A percentile compares a stretch with the other conserved stretches of the same genome.
Conservation (phyloP, 2,797 vertebrate species). For the Peromyscus nudipes region DNA sequence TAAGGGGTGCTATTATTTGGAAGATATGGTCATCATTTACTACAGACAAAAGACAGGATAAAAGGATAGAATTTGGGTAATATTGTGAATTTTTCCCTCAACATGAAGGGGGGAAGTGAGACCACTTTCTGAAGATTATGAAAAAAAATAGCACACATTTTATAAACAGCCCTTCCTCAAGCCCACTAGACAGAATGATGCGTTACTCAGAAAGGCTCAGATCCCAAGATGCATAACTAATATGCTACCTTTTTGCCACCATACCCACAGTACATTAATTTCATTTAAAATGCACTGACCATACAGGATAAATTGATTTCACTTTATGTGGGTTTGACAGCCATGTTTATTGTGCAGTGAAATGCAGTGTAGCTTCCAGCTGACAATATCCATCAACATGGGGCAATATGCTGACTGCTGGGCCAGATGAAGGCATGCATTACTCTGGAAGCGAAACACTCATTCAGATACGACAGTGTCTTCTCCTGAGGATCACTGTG, state of each 20-base stretch:
- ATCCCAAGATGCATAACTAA: constrained; percentile 93
- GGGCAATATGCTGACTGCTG: constrained; percentile 98
- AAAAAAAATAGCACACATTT: constrained; percentile 52
- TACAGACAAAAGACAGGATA: constrained; percentile 72
- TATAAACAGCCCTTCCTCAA: constrained; percentile 68
- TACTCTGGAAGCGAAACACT: constrained; percentile 95
- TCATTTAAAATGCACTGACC: constrained; percentile 99
- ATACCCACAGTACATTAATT: constrained; percentile 97
- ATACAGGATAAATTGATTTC: constrained; percentile 99
- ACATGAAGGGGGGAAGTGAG: neutral
- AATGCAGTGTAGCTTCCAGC: constrained; percentile 97
- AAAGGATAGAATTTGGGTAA: constrained; percentile 43
- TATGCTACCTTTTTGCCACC: constrained; percentile 93
- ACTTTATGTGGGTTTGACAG: constrained; percentile 99
- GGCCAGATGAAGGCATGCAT: constrained; percentile 99
- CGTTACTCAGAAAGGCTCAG: constrained; percentile 84
- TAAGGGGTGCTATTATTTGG: constrained; percentile 74
- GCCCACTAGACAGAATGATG: constrained; percentile 73
- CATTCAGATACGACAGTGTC: constrained; percentile 94
- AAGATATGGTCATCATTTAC: constrained; percentile 78
- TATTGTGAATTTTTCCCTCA: constrained; percentile 56
- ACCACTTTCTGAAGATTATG: constrained; percentile 60
- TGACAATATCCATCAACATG: constrained; percentile 99
- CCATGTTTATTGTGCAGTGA: constrained; percentile 99
- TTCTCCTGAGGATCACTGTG: constrained; percentile 92